Conservation (phyloP, 2,113 vertebrate genomes). For the Ptilorrhoa leucosticta region DNA sequence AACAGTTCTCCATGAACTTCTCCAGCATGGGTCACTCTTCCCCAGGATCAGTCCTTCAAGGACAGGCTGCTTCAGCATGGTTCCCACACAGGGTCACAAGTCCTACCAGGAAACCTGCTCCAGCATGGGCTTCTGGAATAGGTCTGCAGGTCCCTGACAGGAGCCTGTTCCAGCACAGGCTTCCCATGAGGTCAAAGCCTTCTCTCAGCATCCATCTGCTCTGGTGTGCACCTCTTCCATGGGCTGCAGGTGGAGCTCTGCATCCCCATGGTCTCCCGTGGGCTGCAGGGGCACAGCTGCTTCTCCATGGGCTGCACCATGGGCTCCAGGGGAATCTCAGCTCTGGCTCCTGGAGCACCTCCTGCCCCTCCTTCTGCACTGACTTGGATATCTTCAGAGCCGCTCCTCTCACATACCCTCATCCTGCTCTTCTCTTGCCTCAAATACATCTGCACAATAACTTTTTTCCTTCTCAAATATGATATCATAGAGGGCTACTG, state of each 20-base stretch:
- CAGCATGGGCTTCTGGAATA: not conserved
- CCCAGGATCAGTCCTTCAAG: not conserved
- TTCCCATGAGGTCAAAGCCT: not conserved
- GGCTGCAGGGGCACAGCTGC: not conserved
- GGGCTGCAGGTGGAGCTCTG: not conserved
- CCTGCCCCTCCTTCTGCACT: not conserved
- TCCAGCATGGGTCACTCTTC: accelerated
- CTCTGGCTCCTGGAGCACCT: not conserved
- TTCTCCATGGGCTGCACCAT: not conserved
- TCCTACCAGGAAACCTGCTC: not conserved
- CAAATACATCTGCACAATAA: not conserved
- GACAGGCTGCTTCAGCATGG: accelerated
- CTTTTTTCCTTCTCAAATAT: not conserved
- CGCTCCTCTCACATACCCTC: not conserved
- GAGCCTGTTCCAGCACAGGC: accelerated
- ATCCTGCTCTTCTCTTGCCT: not conserved
- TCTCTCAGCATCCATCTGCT: not conserved
- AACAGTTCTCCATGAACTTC: not conserved
- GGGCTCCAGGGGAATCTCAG: not conserved
- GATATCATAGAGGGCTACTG: not conserved
- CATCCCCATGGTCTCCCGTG: not conserved
- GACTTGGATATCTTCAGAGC: not conserved
- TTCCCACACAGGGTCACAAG: not conserved
- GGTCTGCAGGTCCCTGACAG: not conserved
- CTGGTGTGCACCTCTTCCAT: not conserved